Percentiles rank a stretch among this genome's conserved stretches.
Conservation (phyloP, 2,888 invertebrate species). For the Cerastis leucographa region DNA sequence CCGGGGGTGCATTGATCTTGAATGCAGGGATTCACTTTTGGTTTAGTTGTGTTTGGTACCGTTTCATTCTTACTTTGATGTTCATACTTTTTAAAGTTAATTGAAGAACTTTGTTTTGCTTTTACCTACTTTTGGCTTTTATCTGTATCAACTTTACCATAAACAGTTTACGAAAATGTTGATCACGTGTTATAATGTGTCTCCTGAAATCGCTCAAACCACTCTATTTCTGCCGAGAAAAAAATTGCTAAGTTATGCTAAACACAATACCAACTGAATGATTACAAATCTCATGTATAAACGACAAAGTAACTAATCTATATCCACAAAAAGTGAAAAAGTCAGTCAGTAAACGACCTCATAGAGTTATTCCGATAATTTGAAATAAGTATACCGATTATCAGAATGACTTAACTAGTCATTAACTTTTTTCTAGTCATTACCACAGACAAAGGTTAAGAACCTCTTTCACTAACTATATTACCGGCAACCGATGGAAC, state of each 20-base stretch:
- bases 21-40: conserved; percentile 52
- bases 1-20: conserved; percentile 82
- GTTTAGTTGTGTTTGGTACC: conserved; percentile 28
- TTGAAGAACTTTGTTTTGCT: not conserved
- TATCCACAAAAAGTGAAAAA: conserved; percentile 19
- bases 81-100: not conserved
- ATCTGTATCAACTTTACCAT: not conserved
- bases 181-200: not conserved
- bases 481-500: conserved; percentile 48
- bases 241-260: not conserved
- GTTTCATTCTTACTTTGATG: conserved; percentile 4
- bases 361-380: conserved; percentile 35
- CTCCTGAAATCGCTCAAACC: not conserved
- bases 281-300: not conserved
- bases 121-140: not conserved
- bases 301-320: not conserved
- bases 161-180: not conserved
- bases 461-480: conserved; percentile 66
- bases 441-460: conserved; percentile 69
- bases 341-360: not conserved
- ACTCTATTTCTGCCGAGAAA: not conserved
- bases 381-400: conserved; percentile 49
- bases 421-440: conserved; percentile 69
- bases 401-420: conserved; percentile 62
- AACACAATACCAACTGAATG: not conserved